A percentile compares a stretch with the other conserved stretches of the same genome.
Evolutionary conservation across 2,888 invertebrate genomes (phyloP).

Genomic region (Poecilobothrus nobilitatus): DNA sequence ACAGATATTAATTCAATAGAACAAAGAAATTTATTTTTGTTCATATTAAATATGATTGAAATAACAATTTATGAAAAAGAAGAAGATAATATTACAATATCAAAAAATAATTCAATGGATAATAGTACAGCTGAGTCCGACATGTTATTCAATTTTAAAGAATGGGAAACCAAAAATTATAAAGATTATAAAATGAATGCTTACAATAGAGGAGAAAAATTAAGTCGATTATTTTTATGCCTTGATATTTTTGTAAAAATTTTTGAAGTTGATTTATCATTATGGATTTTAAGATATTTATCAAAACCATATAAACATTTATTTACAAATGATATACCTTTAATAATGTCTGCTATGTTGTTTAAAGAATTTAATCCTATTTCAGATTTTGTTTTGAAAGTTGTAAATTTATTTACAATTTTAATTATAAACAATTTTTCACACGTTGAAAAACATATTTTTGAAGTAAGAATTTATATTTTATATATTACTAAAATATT

Average conservation of each 20-base stretch:
- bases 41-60: slow-evolving; percentile 30
- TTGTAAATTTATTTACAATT: slow-evolving; percentile 32
- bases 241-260: slow-evolving; percentile 48
- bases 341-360: slow-evolving; percentile 32
- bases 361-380: slow-evolving; percentile 28
- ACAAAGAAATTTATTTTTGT: slow-evolving; percentile 25
- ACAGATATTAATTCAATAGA: slow-evolving; percentile 22
- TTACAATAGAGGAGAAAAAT: slow-evolving; percentile 31
- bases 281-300: slow-evolving; percentile 49
- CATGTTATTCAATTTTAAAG: slow-evolving; percentile 29
- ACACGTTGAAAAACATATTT: slow-evolving; percentile 26
- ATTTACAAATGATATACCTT: slow-evolving; percentile 32
- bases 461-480: slow-evolving; percentile 30
- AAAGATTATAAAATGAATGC: not conserved
- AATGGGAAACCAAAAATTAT: slow-evolving; percentile 29
- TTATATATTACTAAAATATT: no score
- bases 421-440: slow-evolving; percentile 29
- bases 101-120: not conserved
- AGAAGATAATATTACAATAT: not conserved
- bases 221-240: slow-evolving; percentile 48
- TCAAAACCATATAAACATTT: slow-evolving; percentile 30
- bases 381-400: slow-evolving; percentile 29
- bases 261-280: slow-evolving; percentile 49
- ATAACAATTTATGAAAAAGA: slow-evolving; percentile 26
- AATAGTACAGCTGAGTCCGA: not conserved